These are phyloP conservation scores for Eulemur mongoz DNA, from an alignment of 2,797 vertebrate species.

Conservation along the genomic window DNA sequence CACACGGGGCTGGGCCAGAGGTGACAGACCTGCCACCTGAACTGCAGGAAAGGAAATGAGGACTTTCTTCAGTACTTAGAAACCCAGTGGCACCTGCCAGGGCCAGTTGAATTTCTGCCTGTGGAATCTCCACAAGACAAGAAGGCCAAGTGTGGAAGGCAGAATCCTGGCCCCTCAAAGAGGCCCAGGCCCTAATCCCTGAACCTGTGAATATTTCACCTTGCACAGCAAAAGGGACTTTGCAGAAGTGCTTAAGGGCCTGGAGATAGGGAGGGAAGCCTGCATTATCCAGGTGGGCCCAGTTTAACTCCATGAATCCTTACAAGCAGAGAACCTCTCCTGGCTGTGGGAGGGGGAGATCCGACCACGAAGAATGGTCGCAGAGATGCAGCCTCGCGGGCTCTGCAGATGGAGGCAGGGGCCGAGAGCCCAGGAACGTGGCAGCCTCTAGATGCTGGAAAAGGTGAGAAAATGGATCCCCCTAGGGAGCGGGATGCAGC, in stretches of 20 bases:
- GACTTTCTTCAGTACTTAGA: neutral
- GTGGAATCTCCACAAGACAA: neutral
- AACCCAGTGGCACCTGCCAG: rapidly evolving
- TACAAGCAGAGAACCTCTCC: neutral
- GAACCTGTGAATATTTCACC: neutral
- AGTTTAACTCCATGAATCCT: neutral
- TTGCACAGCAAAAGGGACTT: neutral
- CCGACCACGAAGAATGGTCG: neutral
- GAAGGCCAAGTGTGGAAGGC: too few species aligned
- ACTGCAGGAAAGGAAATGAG: neutral
- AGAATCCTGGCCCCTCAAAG: neutral
- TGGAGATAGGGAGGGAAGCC: neutral
- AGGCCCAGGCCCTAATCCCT: neutral
- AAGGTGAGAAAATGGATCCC: neutral
- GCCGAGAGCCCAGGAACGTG: neutral
- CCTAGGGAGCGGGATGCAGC: neutral
- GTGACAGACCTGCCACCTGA: neutral
- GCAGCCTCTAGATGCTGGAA: neutral
- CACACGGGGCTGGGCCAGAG: neutral
- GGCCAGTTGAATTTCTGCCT: neutral
- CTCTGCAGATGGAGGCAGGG: neutral
- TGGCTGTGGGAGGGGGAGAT: neutral
- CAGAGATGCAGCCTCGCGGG: neutral
- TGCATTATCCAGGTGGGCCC: neutral
- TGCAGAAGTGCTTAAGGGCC: neutral